Percentiles rank a stretch among this genome's conserved stretches.
Conservation (phyloP, 2,888 invertebrate species). For the Leptarthrus brevirostris region DNA sequence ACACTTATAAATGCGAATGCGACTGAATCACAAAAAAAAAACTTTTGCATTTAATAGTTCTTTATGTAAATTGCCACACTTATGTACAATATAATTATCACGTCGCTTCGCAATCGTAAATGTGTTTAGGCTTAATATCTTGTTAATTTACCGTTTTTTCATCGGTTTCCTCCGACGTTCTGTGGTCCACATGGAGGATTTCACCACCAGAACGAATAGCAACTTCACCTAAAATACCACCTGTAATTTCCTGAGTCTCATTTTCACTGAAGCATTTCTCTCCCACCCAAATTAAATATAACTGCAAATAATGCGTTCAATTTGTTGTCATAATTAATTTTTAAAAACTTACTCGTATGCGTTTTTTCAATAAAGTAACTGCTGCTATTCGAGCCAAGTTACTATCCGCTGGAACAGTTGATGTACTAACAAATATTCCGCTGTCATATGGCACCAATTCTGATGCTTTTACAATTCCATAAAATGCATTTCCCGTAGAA, state of each 20-base stretch:
- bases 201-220: conserved; percentile 67
- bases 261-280: conserved; percentile 64
- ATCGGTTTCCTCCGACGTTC: conserved; percentile 63
- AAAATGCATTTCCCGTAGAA: conserved; percentile 70
- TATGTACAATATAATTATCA: too few species aligned
- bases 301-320: conserved; percentile 59
- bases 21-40: too few species aligned
- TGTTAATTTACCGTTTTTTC: conserved; percentile 66
- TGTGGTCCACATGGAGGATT: conserved; percentile 66
- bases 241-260: conserved; percentile 64
- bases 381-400: conserved; percentile 67
- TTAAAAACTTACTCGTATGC: conserved; percentile 64
- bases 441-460: conserved; percentile 74
- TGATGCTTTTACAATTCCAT: conserved; percentile 72
- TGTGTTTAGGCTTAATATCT: too few species aligned
- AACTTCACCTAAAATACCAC: conserved; percentile 67
- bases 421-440: conserved; percentile 73
- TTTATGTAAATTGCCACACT: too few species aligned
- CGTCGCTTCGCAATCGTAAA: too few species aligned
- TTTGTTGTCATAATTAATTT: conserved; percentile 16
- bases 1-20: too few species aligned
- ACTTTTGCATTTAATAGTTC: too few species aligned
- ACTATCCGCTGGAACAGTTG: conserved; percentile 70
- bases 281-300: conserved; percentile 69
- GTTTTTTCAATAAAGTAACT: conserved; percentile 66